These are phyloP conservation scores for Cerceris ruficornis DNA, from an alignment of 2,888 invertebrate species.

Conservation along the genomic window DNA sequence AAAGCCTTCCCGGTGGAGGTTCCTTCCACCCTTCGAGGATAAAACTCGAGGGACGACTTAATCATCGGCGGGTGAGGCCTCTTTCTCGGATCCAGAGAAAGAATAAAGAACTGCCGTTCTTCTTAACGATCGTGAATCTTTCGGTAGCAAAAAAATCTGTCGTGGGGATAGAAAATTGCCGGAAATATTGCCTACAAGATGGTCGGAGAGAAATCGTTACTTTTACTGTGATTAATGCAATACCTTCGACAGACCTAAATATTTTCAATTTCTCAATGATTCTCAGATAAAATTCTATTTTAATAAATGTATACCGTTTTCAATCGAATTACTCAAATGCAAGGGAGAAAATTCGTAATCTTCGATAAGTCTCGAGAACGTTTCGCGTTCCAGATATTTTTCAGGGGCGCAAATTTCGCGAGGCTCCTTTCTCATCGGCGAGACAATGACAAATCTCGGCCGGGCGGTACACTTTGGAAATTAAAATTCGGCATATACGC, in stretches of 20 bases:
- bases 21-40: conserved; percentile 54
- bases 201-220: conserved; percentile 6
- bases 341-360: no score
- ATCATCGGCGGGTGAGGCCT: conserved; percentile 55
- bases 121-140: conserved; percentile 53
- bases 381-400: no score
- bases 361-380: no score
- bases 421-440: no score
- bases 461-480: not conserved
- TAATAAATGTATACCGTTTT: no score
- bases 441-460: no score
- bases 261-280: not conserved
- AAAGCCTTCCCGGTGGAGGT: conserved; percentile 37
- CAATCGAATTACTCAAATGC: no score
- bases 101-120: conserved; percentile 43
- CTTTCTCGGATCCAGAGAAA: conserved; percentile 23
- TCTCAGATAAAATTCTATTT: no score
- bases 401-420: no score
- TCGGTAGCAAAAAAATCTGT: conserved; percentile 4
- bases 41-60: conserved; percentile 66
- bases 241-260: not conserved
- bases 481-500: not conserved
- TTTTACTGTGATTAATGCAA: not conserved
- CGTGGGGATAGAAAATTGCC: conserved; percentile 1
- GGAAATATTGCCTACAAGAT: conserved; percentile 7